Percentiles rank a stretch among this genome's conserved stretches.
These are phyloP conservation scores for Mastomys natalensis DNA, from an alignment of 2,113 vertebrate genomes.

Conservation along the genomic window DNA sequence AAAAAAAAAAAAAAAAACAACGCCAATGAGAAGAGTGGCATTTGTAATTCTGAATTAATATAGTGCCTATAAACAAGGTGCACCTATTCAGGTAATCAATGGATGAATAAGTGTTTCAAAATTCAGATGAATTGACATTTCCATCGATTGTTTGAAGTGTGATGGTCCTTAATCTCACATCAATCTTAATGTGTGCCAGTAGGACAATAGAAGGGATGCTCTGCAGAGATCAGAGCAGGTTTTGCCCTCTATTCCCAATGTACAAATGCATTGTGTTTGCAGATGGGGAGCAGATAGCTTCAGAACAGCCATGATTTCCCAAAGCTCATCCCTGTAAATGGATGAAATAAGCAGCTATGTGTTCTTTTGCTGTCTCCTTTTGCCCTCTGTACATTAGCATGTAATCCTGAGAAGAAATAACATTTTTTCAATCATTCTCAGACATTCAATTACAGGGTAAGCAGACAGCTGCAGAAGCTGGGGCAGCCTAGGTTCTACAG, in stretches of 20 bases:
- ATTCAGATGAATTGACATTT: constrained; percentile 93
- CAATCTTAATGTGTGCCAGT: constrained; percentile 99
- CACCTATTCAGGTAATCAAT: constrained; percentile 88
- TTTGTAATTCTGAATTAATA: constrained; percentile 87
- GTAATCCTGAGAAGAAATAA: constrained; percentile 95
- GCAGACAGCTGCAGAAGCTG: constrained; percentile 91
- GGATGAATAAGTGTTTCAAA: constrained; percentile 91
- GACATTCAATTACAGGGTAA: constrained; percentile 95
- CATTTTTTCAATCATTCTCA: constrained; percentile 93
- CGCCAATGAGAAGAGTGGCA: constrained; percentile 81
- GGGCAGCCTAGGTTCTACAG: constrained; percentile 86
- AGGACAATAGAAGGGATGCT: constrained; percentile 95
- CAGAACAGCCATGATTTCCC: constrained; percentile 94
- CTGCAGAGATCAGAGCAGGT: constrained; percentile 91
- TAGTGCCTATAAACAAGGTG: constrained; percentile 88
- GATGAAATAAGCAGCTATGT: constrained; percentile 93
- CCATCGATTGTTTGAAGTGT: constrained; percentile 91
- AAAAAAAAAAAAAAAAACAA: constrained; percentile 67
- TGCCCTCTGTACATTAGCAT: constrained; percentile 94
- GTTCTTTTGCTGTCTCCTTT: constrained; percentile 91
- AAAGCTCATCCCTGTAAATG: constrained; percentile 90
- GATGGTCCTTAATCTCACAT: constrained; percentile 96
- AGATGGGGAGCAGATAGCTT: constrained; percentile 92
- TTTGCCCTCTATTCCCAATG: constrained; percentile 91
- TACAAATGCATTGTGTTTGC: constrained; percentile 94